These are phyloP conservation scores for Platerodrilus igneus DNA, from an alignment of 2,888 invertebrate genomes.

Conservation along the genomic window DNA sequence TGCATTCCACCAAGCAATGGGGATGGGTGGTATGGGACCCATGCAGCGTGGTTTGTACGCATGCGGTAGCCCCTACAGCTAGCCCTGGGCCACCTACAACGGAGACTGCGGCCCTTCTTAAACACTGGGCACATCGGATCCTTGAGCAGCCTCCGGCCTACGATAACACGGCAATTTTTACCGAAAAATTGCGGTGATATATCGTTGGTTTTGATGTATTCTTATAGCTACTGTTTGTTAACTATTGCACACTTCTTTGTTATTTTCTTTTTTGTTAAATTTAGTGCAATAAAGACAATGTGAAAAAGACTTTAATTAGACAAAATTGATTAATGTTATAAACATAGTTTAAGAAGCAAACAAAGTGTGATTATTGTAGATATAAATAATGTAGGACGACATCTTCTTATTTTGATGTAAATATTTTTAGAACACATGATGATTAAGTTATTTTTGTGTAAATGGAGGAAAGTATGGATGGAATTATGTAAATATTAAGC, in stretches of 20 bases:
- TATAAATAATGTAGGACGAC: too few relatives aligned
- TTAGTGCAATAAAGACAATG: conserved; percentile 23
- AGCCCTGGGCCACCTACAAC: conserved; percentile 52
- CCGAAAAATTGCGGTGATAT: conserved; percentile 28
- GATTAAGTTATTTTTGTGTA: too few relatives aligned
- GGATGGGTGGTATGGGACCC: conserved; percentile 51
- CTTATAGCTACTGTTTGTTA: too few relatives aligned
- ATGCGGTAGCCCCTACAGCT: conserved; percentile 52
- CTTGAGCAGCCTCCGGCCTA: conserved; percentile 46
- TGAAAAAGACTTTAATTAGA: too few relatives aligned
- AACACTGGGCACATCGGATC: conserved; percentile 43
- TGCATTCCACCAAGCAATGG: conserved; percentile 53
- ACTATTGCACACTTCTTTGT: conserved; percentile 15
- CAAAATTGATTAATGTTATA: too few relatives aligned
- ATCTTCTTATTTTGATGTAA: too few relatives aligned
- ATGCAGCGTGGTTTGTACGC: conserved; percentile 52
- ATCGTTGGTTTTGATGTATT: conserved; percentile 34
- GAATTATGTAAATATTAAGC: too few relatives aligned
- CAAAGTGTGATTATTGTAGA: conserved; percentile 48
- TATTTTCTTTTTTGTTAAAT: conserved; percentile 17
- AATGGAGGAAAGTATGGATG: too few relatives aligned
- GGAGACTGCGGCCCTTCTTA: conserved; percentile 51
- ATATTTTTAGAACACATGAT: too few relatives aligned
- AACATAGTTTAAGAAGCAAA: conserved; percentile 35
- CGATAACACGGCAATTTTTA: conserved; percentile 37